These are phyloP conservation scores for Hermaeophaga mercurialis DNA, from an alignment of 2,888 invertebrate genomes.

Conservation along the genomic window DNA sequence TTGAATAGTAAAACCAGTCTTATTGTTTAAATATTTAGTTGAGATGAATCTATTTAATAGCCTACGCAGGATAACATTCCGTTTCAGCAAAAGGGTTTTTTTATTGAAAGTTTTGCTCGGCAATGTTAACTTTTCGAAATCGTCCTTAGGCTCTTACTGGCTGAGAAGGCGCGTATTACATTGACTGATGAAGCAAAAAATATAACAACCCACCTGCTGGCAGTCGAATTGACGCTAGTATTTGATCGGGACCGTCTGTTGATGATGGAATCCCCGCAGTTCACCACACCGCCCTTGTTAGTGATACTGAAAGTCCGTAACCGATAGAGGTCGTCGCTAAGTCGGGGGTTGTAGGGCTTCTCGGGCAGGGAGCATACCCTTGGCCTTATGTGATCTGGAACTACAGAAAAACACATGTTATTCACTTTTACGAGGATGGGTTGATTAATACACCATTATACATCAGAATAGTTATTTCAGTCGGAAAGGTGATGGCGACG, in stretches of 20 bases:
- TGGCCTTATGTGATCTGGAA: constrained; percentile 82
- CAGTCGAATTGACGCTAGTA: constrained; percentile 85
- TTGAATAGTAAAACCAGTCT: no score
- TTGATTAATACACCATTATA: no score
- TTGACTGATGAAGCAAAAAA: not conserved
- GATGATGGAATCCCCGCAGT: constrained; percentile 89
- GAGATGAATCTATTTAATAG: no score
- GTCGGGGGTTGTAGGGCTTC: constrained; percentile 83
- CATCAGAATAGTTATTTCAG: no score
- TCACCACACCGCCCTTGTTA: constrained; percentile 85
- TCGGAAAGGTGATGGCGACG: no score
- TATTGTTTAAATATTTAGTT: no score
- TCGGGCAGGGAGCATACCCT: constrained; percentile 85
- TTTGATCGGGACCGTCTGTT: constrained; percentile 84
- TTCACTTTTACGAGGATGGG: no score
- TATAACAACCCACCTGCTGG: constrained; percentile 68
- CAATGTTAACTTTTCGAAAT: no score
- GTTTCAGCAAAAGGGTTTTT: no score
- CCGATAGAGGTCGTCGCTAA: constrained; percentile 83
- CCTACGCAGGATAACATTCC: no score
- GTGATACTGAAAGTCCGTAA: constrained; percentile 86
- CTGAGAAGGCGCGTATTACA: not conserved
- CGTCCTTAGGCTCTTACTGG: no score
- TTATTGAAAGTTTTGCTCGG: no score
- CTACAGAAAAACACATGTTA: constrained; percentile 54